Base-by-base conservation (phyloP, 2,888 invertebrate species). In the Incurvaria masculella region DNA sequence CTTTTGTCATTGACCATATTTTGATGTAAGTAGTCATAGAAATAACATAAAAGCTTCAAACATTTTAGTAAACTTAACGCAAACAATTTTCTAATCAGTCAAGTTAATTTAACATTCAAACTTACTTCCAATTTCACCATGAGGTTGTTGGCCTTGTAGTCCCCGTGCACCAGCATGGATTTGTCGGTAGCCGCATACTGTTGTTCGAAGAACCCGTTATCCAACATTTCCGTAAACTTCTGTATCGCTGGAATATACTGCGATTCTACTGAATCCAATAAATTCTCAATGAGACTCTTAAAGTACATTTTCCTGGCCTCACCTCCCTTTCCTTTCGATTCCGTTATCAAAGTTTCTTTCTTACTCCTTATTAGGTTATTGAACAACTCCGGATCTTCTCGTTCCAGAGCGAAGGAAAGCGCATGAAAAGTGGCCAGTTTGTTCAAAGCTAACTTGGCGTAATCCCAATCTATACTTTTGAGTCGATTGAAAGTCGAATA, bases 271-370 rank as follows among this genome's bases (percentile, higher is more conserved):
- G 14, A 38, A 43, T 18, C 6, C 38, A 26, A 14, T 23, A 33
- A 2, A 10, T 4, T 10, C 5, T 20, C 38, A 40, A 2, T 42
- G 5, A 16, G 16, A 20, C n/a, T 47, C 27, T 11, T n/a, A n/a
- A n/a, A n/a, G 33, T 19, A 76, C 56, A 52, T 76, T 62, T 49
- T 72, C 70, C 21, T 74, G 52, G 8, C 74, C 60, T 1, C 74
- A 50, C 0, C 65, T 63, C 49, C 72, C 72, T 42, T 63, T 56
- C 1, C 54, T 58, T 0, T 50, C 5, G 1, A 56, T 58, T 0
- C 50, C 48, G 17, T 55, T 59, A 14, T 44, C 43, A 17, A 38
- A 40, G 19, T 41, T 17, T 5, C 8, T 17, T 23, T 21, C n/a
- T 33, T 4, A 10, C 11, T 27, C 14, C n/a, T n/a, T n/a, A 21